Evolutionary conservation across 2,113 vertebrate species (phyloP).

Genomic region (Campylorhamphus procurvoides): DNA sequence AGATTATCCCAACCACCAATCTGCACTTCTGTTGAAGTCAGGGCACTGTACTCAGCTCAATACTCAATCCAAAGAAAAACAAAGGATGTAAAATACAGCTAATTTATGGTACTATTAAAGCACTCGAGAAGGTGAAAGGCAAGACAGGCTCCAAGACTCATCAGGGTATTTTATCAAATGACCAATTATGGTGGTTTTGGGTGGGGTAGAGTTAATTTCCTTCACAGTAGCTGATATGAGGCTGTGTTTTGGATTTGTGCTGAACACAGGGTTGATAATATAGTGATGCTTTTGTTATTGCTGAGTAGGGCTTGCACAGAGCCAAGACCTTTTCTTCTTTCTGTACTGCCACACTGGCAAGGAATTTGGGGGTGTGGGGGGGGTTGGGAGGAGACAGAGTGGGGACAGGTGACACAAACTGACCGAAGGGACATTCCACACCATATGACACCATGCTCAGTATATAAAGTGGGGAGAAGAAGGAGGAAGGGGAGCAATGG

Average conservation of each 20-base stretch:
- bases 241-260: background rate
- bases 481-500: background rate
- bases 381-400: background rate
- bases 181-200: background rate
- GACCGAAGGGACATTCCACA: background rate
- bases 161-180: background rate
- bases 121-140: background rate
- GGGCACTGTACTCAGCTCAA: background rate
- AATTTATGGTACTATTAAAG: background rate
- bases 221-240: background rate
- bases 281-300: background rate
- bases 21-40: background rate
- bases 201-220: background rate
- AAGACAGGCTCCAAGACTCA: background rate
- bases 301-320: background rate
- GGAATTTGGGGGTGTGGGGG: background rate
- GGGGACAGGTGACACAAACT: background rate
- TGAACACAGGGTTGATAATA: background rate
- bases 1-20: accelerated
- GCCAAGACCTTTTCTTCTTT: background rate
- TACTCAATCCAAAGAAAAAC: background rate
- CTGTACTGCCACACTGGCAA: background rate
- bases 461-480: background rate
- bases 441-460: background rate
- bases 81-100: background rate